Base-by-base conservation (phyloP, 2,888 invertebrate species). In the Troglohyphantes excavatus region DNA sequence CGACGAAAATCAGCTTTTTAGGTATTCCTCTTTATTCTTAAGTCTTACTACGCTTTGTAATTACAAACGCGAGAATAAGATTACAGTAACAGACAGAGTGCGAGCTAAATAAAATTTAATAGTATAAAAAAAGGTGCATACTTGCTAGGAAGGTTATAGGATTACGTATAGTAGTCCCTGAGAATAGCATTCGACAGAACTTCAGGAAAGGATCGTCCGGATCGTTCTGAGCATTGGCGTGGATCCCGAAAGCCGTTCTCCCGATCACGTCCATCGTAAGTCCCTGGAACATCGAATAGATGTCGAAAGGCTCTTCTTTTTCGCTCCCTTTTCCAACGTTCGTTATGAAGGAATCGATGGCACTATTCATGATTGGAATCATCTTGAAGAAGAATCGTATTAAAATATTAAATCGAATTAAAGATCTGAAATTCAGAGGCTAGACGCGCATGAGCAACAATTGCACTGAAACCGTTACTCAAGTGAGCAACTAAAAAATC, bases 191-290 rank as follows among this genome's bases (percentile, higher is more conserved):
- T 27, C 75, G 21, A 5, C 17, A 23, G 5, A 46, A 59, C 26
- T 46, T 53, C 6, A 75, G 53, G 26, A 75, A 59, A 23, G 75
- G 75, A 76, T 91, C 87, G 5, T 91, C 68, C 2, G 91, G 84
- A 23, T 91, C 70, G 11, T 78, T 85, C 70, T 91, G 91, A 2
- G 82, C 88, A 89, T 91, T 68, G 2, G 84, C 85, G 27, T 91
- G 63, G 17, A 91, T 88, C 26, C 91, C 91, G 27, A 91, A 90
- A 21, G 88, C 85, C 9, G 86, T 90, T 68, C 90, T 67, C 13
- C 90, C 90, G 53, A 91, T 91, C n/a, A 85, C 86, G 65, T 91
- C 91, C 78, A 86, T 87, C 0, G 91, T 91, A 17, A 91, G 61
- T 6, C 79, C 70, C 46, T 91, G 87, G 59, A 87, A 89, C 27